Evolutionary conservation across 1,140 invertebrate species (phyloP).

Genomic region (Pteromalus puparum): DNA sequence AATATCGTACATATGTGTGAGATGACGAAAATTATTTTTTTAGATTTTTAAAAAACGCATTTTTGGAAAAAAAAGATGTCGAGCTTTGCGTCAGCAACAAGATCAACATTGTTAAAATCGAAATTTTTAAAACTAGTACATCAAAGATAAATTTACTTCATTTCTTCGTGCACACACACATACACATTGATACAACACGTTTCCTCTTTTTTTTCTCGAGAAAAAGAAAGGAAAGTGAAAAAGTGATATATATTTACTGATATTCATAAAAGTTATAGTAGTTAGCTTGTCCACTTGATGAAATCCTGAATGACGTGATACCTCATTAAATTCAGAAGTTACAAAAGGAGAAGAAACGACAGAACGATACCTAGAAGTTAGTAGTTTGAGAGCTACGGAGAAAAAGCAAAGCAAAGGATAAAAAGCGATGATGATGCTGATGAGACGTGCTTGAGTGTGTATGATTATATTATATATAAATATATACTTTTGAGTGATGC

Average conservation of each 20-base stretch:
- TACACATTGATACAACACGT: neutral
- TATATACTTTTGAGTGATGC: slow-evolving; percentile 33
- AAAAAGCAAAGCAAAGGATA: slow-evolving; percentile 29
- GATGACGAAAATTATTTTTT: slow-evolving; percentile 48
- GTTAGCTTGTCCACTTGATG: slow-evolving; percentile 41
- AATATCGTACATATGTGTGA: slow-evolving; percentile 33
- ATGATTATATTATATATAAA: neutral
- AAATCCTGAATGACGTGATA: slow-evolving; percentile 51
- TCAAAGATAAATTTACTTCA: slow-evolving; percentile 30
- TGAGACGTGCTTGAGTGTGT: slow-evolving; percentile 23
- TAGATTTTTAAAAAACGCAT: slow-evolving; percentile 40
- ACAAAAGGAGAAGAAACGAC: slow-evolving; percentile 22
- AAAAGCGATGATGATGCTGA: slow-evolving; percentile 1
- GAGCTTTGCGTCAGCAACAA: neutral
- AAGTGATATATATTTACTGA: slow-evolving; percentile 44
- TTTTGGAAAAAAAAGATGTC: slow-evolving; percentile 24
- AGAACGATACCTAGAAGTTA: slow-evolving; percentile 33
- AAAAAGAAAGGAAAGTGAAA: slow-evolving; percentile 21
- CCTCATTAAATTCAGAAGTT: slow-evolving; percentile 38
- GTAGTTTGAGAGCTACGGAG: slow-evolving; percentile 6
- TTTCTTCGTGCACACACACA: slow-evolving; percentile 18
- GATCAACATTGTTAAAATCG: slow-evolving; percentile 19
- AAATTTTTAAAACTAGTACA: slow-evolving; percentile 35
- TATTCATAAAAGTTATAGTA: slow-evolving; percentile 33
- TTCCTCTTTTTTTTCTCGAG: slow-evolving; percentile 25